phyloP scores from a whole-genome alignment of 2,113 vertebrate species.

The Antigone vipio region DNA sequence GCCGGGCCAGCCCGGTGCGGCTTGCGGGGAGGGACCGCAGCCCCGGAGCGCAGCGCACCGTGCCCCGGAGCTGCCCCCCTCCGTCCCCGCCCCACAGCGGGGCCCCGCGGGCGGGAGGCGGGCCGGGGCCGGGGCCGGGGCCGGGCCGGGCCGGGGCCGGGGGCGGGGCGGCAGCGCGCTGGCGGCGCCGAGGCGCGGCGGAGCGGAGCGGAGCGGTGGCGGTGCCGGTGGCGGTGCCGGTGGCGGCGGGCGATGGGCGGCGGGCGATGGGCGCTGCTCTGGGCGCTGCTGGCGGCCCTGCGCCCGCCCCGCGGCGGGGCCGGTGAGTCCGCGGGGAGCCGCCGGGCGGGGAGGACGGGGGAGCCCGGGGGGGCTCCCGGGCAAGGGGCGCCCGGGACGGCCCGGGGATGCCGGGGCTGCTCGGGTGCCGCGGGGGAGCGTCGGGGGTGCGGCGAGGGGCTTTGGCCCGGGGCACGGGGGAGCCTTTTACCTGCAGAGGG shows the following conservation, averaged over 20 bases:
- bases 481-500: too few relatives aligned
- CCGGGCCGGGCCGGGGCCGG: background rate
- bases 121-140: background rate
- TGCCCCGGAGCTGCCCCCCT: too few relatives aligned
- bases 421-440: too few relatives aligned
- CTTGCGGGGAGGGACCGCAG: too few relatives aligned
- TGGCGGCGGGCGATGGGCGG: background rate
- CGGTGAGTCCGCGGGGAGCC: background rate
- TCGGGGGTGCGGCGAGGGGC: background rate
- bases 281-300: background rate
- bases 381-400: too few relatives aligned
- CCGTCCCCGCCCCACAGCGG: background rate
- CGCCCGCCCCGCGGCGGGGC: background rate
- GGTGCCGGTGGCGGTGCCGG: background rate
- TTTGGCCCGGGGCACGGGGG: background rate
- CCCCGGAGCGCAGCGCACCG: too few relatives aligned
- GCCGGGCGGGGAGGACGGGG: background rate
- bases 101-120: background rate
- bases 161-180: background rate
- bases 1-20: too few relatives aligned
- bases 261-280: background rate
- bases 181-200: too few relatives aligned
- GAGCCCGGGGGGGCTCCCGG: too few relatives aligned
- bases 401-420: too few relatives aligned
- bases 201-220: too few relatives aligned